Conservation (phyloP, 2,888 invertebrate genomes). For the Heliconius charithonia region DNA sequence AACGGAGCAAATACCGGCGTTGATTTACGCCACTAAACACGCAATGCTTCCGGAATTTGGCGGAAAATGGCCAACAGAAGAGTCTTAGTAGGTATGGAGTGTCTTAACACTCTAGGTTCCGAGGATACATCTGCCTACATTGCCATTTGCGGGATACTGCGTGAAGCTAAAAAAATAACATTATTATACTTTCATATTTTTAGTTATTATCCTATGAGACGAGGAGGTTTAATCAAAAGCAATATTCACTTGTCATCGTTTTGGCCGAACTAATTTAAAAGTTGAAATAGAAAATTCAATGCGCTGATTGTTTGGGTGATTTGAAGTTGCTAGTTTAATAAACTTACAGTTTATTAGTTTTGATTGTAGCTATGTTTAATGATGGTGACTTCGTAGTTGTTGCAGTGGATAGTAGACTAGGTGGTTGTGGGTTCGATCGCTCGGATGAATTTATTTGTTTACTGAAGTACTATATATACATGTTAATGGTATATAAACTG, state of each 20-base stretch:
- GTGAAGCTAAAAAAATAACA: no score
- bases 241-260: conserved; percentile 13
- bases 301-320: conserved; percentile 25
- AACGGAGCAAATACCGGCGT: no score
- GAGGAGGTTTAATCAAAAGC: not conserved
- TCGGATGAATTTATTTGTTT: not conserved
- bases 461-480: no score
- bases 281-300: conserved; percentile 34
- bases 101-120: no score
- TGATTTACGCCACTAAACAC: no score
- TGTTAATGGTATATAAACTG: no score
- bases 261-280: conserved; percentile 32
- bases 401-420: not conserved
- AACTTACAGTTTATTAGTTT: not conserved
- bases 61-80: no score
- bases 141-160: no score
- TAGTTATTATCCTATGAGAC: not conserved
- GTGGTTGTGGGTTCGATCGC: not conserved
- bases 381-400: not conserved
- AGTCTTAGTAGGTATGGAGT: no score
- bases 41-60: no score
- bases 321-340: conserved; percentile 16
- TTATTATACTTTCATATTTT: not conserved
- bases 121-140: no score
- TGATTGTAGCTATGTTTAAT: not conserved